phyloP scores from a whole-genome alignment of 2,888 invertebrate genomes.

The Pachycephus smyrnensis region DNA sequence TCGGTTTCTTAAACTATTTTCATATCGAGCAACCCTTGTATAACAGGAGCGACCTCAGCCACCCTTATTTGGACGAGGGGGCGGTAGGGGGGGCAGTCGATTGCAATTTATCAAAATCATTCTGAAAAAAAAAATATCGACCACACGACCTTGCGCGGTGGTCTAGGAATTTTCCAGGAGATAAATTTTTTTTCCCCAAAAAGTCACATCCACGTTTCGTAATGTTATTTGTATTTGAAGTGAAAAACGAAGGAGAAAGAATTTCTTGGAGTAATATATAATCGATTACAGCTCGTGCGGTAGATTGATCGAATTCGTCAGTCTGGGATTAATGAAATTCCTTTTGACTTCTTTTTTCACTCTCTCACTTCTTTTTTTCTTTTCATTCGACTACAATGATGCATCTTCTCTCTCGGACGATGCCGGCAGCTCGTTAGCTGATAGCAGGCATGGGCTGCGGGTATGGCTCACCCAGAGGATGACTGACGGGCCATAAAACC shows the following conservation, averaged over 20 bases:
- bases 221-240: too few relatives aligned
- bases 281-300: neutral
- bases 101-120: constrained; percentile 58
- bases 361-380: neutral
- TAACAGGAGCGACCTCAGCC: neutral
- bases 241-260: neutral
- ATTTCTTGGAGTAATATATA: neutral
- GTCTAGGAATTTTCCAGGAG: too few relatives aligned
- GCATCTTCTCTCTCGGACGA: neutral
- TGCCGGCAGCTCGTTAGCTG: constrained; percentile 11
- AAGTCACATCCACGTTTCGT: too few relatives aligned
- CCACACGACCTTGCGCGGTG: too few relatives aligned
- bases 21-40: constrained; percentile 2
- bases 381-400: neutral
- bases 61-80: neutral
- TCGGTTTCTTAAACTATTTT: constrained; percentile 61
- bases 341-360: neutral
- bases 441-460: constrained; percentile 13
- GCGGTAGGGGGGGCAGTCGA: constrained; percentile 17
- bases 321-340: neutral
- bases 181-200: too few relatives aligned
- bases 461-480: constrained; percentile 31
- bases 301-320: neutral
- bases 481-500: constrained; percentile 62
- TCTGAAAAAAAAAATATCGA: constrained; percentile 25